Base-by-base conservation (phyloP, 1,140 invertebrate species). In the Atopsyche davidsoni region DNA sequence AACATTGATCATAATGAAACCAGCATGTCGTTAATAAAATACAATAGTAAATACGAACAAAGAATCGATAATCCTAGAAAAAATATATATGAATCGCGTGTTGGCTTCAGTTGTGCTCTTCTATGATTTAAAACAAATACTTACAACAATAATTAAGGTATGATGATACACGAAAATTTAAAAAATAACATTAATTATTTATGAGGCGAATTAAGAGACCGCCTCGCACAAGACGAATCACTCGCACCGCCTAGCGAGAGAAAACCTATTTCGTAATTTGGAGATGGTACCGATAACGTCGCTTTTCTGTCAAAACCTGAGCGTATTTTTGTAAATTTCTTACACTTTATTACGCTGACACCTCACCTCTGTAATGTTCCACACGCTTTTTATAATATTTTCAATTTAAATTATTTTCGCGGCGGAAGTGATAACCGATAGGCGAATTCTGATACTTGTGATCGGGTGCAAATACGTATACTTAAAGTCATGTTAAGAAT, bases 261-360 rank as follows among this genome's bases (percentile, higher is more conserved):
- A 46, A 46, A 46, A 34, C n/a, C 43, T 43, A 47, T 53, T 45
- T 22, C 28, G 25, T 48, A 48, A 36, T 43, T 40, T 17, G 19
- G 17, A 47, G 52, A 54, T 54, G 41, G 24, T 13, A 11, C 6
- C 7, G 52, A 54, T 54, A 54, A 49, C 46, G 52, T 54, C 52
- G 31, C 36, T 44, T 49, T 45, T 45, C 52, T 54, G 46, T 54
- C 52, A 49, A 49, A 54, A 54, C n/a, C 52, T 49, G 38, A 49
- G 46, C 48, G 40, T 24, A 35, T 53, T 45, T 24, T 16, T 11
- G 34, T 32, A n/a, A n/a, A n/a, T n/a, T n/a, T n/a, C n/a, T n/a
- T n/a, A n/a, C n/a, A n/a, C n/a, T n/a, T n/a, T n/a, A n/a, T n/a
- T n/a, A n/a, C n/a, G n/a, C n/a, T n/a, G n/a, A n/a, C n/a, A n/a